phyloP scores from a whole-genome alignment of 2,888 invertebrate genomes.

The Callyntrura sp. region DNA sequence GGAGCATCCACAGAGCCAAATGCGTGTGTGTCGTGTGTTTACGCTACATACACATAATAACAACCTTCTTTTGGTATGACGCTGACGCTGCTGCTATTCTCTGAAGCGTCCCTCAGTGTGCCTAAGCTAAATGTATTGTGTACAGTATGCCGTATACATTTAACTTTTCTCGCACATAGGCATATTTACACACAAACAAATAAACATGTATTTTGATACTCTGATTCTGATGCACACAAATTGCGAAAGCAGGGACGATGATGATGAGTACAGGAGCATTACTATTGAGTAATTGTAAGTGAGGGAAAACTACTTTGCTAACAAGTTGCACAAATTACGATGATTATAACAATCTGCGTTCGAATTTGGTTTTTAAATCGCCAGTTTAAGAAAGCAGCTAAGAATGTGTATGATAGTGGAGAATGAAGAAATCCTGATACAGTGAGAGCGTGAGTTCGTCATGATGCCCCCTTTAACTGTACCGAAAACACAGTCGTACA shows the following conservation, averaged over 20 bases:
- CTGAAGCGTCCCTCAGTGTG: background rate
- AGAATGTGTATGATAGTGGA: background rate
- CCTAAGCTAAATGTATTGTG: background rate
- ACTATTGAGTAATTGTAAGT: background rate
- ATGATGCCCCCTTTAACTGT: background rate
- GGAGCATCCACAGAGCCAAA: background rate
- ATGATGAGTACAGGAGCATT: background rate
- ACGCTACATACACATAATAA: background rate
- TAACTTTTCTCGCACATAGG: background rate
- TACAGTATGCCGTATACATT: background rate
- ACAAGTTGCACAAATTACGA: constrained; percentile 1
- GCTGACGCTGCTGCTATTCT: constrained; percentile 3
- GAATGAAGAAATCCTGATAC: background rate
- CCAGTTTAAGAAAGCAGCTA: background rate
- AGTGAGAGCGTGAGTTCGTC: too few species aligned
- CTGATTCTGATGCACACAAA: background rate
- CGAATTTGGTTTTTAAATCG: background rate
- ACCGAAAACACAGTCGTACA: too few species aligned
- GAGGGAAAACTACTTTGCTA: constrained; percentile 1
- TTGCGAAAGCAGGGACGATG: background rate
- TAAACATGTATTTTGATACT: background rate
- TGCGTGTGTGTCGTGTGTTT: background rate
- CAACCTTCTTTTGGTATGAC: background rate
- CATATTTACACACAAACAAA: background rate
- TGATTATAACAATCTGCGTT: background rate